phyloP scores from a whole-genome alignment of 2,888 invertebrate genomes.

The Dilophus febrilis region DNA sequence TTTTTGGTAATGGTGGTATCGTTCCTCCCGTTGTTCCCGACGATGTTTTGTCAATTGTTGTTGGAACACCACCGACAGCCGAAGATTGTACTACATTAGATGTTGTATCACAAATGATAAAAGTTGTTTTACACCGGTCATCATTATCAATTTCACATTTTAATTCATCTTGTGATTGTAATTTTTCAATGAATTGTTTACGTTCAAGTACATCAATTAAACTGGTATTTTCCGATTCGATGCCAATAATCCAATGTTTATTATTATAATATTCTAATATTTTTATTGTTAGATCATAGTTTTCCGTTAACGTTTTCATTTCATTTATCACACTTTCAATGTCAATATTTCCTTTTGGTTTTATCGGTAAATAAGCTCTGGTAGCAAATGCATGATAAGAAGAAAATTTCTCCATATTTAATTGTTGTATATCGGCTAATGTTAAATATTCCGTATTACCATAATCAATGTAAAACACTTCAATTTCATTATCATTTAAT shows the following conservation, averaged over 20 bases:
- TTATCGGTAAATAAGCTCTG: conserved; percentile 24
- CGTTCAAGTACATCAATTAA: conserved; percentile 19
- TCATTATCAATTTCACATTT: conserved; percentile 23
- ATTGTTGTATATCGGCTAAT: conserved; percentile 30
- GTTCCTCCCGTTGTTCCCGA: too few relatives aligned
- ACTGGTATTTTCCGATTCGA: conserved; percentile 13
- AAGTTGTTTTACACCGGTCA: not conserved
- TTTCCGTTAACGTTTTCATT: conserved; percentile 15
- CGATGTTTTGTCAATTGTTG: not conserved
- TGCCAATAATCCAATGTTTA: conserved; percentile 22
- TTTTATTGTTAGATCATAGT: conserved; percentile 18
- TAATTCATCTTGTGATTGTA: conserved; percentile 15
- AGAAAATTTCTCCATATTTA: conserved; percentile 17
- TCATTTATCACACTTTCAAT: conserved; percentile 13
- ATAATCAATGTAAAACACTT: conserved; percentile 44
- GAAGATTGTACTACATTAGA: too few relatives aligned
- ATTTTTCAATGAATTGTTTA: conserved; percentile 11
- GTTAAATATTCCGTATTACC: conserved; percentile 46
- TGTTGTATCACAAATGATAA: too few relatives aligned
- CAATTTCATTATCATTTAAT: conserved; percentile 29
- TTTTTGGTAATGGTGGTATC: not conserved
- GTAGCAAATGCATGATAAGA: conserved; percentile 23
- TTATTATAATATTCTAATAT: conserved; percentile 20
- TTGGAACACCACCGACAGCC: conserved; percentile 5
- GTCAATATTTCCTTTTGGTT: conserved; percentile 9